Base-by-base conservation (phyloP, 2,888 invertebrate species). In the Parnassius mnemosyne region DNA sequence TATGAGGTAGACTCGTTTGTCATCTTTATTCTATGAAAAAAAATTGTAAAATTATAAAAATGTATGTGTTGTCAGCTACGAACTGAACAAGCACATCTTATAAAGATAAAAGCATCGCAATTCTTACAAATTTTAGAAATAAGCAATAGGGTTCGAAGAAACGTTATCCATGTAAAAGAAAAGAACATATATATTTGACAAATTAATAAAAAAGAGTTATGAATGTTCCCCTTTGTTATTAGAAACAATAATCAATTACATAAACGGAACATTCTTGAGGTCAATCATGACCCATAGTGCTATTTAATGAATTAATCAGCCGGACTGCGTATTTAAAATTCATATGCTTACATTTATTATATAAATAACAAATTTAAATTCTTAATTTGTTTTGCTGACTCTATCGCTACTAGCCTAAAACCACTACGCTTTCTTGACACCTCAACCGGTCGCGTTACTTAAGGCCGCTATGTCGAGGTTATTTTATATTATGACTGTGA, bases 261-360 rank as follows among this genome's bases (percentile, higher is more conserved):
- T 76, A 88, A 87, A 80, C 86, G 84, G 83, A 84, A 79, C 77
- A 71, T 63, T 59, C 43, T 56, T 60, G 47, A 52, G 12, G 56
- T 13, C 43, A 53, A 53, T 53, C 56, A 53, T 41, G 56, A 56
- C 13, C 43, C 10, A 51, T n/a, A 42, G 12, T 50, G 55, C 51
- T 54, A 41, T 16, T 41, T 0, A 55, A 12, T 11, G 46, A 12
- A 46, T 46, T 12, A n/a, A 46, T 46, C n/a, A 46, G 5, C 12
- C 12, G n/a, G 12, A 34, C 34, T 34, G 5, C 7, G 34, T 34
- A 34, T 34, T 34, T 34, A 34, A 46, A 46, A 7, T 46, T 5
- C 12, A 12, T 46, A 12, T 46, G 46, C n/a, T 46, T 12, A 12
- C 46, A 49, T 34, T 34, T 34, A 34, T 34, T 34, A 34, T 7